A percentile compares a stretch with the other conserved stretches of the same genome.
phyloP scores from a whole-genome alignment of 2,113 vertebrate species.

The Rostratula benghalensis region DNA sequence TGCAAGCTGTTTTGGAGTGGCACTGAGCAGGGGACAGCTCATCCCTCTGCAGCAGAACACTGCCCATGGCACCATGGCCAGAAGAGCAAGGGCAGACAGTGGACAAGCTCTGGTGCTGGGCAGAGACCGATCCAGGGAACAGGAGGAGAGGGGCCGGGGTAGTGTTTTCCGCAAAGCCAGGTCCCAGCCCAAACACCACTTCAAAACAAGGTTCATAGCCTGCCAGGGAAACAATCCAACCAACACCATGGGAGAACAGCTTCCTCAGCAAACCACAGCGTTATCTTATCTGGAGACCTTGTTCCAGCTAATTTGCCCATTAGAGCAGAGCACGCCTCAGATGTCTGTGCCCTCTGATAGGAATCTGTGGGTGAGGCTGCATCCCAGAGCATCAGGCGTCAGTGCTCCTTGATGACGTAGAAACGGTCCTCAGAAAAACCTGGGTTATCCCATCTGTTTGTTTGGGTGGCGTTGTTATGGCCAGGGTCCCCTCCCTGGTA shows the following conservation, averaged over 20 bases:
- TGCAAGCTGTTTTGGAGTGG: neutral
- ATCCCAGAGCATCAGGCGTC: neutral
- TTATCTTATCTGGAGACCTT: slow-evolving; percentile 56
- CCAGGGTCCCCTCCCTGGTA: neutral
- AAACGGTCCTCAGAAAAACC: neutral
- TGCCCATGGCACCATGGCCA: accelerated
- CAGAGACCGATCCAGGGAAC: neutral
- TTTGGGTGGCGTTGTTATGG: neutral
- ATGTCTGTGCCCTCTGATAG: neutral
- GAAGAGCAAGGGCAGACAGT: neutral
- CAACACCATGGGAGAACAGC: neutral
- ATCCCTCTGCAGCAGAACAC: neutral
- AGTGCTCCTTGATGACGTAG: neutral
- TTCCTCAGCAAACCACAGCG: neutral
- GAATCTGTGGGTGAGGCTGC: slow-evolving; percentile 22
- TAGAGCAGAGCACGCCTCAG: neutral
- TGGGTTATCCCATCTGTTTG: neutral
- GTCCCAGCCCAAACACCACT: neutral
- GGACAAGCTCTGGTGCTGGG: neutral
- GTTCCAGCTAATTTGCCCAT: slow-evolving; percentile 26
- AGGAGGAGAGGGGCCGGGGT: neutral
- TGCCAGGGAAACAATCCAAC: neutral
- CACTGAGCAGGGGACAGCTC: neutral
- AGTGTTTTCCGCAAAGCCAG: neutral
- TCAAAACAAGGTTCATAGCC: neutral